Base-by-base conservation (phyloP, 2,797 vertebrate genomes). In the Alcedo atthis region DNA sequence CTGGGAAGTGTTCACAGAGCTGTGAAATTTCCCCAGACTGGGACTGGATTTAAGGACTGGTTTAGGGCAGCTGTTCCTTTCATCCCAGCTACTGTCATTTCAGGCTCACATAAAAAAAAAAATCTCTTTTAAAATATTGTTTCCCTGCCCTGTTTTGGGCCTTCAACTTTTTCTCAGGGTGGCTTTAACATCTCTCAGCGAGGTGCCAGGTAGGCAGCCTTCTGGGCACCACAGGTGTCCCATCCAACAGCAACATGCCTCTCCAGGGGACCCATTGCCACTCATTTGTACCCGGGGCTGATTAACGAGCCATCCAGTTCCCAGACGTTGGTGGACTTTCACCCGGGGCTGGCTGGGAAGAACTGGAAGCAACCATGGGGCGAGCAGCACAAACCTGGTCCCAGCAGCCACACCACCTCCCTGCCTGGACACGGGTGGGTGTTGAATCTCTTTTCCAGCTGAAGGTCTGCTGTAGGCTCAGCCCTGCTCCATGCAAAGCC, bases 201-300 rank as follows among this genome's bases (percentile, higher is more conserved):
- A 35, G 45, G 51, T 19, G 10, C 61, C 1, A 0, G 25, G 14
- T 42, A 3, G 42, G 11, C 26, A 55, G 57, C 16, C 20, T 32
- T 57, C 55, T 58, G 21, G n/a, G 19, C 54, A 57, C n/a, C 42
- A 5, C 0, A 2, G 30, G 25, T 2, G 9, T 17, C 46, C 64
- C 57, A 21, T 24, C 32, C 2, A 32, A 33, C 63, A 62, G 2
- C 0, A 1, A 11, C 15, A 51, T 8, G 13, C 4, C 46, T 48
- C 37, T 71, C 42, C 6, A 1, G 0, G 3, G 25, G 14, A 42
- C 0, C 9, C 0, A 1, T 2, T 9, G 1, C n/a, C 54, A 9
- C 4, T 45, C 12, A 67, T 67, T 77, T 22, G 32, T 33, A 10
- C 5, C 0, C 0, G 3, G 15, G 2, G 8, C 33, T 40, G 16